Evolutionary conservation across 2,888 invertebrate genomes (phyloP), one percentile per base, ranked within the genome.

Genomic region (Melieria picta): DNA sequence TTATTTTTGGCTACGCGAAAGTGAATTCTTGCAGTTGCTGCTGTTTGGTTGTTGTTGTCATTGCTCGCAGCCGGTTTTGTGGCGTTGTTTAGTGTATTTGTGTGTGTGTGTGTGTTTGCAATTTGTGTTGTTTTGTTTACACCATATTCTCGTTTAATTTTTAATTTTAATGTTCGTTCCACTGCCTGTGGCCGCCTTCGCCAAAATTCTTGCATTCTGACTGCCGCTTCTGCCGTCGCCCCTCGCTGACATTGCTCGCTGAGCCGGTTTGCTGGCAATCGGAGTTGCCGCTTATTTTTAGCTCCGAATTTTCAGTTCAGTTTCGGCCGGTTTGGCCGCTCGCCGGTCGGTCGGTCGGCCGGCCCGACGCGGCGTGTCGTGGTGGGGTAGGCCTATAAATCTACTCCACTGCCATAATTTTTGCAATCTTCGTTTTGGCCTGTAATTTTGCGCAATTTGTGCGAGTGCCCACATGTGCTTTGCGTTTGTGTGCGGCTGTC

Each of bases 361-460:
- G 56, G 69, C 48, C 55, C 56, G 57, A 42, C 63, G 62, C 57
- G 69, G 47, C 43, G 48, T 46, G 55, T 13, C 47, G 13, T 47
- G 13, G 66, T 77, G 75, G 76, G 75, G 74, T 78, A 79, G 77
- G 77, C 75, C 79, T 76, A 78, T 79, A 79, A 79, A 79, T 79
- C 77, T 79, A 79, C 79, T 79, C 79, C 76, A 79, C 77, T 79
- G 79, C 79, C 79, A 79, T 79, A 79, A 79, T 78, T 79, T 79
- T 79, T 79, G 76, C 72, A 75, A 76, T 77, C 76, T 77, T 78
- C 73, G 75, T 75, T 78, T 76, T 74, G 63, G 74, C 62, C 65
- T 75, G 73, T 74, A 65, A 62, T 72, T 71, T 74, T 63, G 72
- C 68, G 61, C 45, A 50, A 50, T 43, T 11, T 43, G 30, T 30